These are phyloP conservation scores for Uloborus plumipes DNA, from an alignment of 2,888 invertebrate species.

Conservation along the genomic window DNA sequence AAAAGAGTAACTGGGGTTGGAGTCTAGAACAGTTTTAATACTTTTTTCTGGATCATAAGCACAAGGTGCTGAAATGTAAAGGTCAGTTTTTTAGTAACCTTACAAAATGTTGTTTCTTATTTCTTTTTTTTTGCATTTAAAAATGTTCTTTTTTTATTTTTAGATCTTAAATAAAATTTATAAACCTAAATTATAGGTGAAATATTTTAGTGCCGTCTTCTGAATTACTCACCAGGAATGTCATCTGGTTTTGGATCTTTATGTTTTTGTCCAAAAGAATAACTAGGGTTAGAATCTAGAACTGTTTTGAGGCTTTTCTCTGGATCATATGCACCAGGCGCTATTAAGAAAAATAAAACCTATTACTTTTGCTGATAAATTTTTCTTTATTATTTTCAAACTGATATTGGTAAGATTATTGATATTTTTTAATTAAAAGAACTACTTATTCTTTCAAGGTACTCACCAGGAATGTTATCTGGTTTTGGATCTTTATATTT, in stretches of 20 bases:
- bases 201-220: too few relatives aligned
- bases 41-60: conserved; percentile 80
- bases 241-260: conserved; percentile 75
- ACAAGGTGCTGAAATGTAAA: conserved; percentile 79
- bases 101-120: too few relatives aligned
- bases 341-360: neutral
- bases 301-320: neutral
- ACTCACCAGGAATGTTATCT: conserved; percentile 60
- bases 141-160: too few relatives aligned
- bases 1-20: conserved; percentile 79
- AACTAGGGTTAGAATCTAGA: conserved; percentile 80
- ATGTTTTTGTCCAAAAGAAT: conserved; percentile 84
- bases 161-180: neutral
- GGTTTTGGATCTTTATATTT: conserved; percentile 79
- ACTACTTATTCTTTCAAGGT: too few relatives aligned
- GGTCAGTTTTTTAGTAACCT: too few relatives aligned
- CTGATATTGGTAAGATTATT: neutral
- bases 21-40: conserved; percentile 71
- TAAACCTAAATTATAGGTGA: too few relatives aligned
- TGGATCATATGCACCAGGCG: conserved; percentile 16
- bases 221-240: conserved; percentile 58
- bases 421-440: too few relatives aligned
- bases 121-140: neutral
- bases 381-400: too few relatives aligned
- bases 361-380: too few relatives aligned